Conservation (phyloP, 2,113 vertebrate genomes). For the Tragelaphus scriptus region DNA sequence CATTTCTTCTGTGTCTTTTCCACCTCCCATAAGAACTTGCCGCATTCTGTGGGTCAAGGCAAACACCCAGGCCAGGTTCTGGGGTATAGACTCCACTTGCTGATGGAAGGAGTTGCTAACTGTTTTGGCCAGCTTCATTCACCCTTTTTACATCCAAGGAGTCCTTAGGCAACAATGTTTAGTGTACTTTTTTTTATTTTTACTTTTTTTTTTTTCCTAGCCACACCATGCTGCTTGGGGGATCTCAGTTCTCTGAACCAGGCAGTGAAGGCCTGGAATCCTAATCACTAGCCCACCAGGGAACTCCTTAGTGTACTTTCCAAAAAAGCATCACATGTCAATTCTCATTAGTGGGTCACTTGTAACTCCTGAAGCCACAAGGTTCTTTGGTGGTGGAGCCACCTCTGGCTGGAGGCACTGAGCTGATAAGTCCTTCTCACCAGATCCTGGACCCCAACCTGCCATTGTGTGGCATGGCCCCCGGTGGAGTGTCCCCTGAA, state of each 20-base stretch:
- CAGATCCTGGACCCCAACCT: not conserved
- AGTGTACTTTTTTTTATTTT: not conserved
- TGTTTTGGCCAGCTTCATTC: not conserved
- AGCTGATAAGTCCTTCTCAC: not conserved
- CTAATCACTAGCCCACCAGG: not conserved
- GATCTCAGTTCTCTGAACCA: not conserved
- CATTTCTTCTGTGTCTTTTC: not conserved
- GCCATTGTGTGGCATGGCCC: not conserved
- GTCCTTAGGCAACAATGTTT: not conserved
- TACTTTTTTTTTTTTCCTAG: not conserved
- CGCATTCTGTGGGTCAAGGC: not conserved
- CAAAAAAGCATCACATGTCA: too few species aligned
- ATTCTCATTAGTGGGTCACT: too few species aligned
- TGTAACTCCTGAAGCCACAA: not conserved
- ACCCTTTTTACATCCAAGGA: not conserved
- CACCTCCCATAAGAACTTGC: not conserved
- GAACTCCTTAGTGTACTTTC: too few species aligned
- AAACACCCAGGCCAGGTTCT: not conserved
- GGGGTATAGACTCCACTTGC: not conserved
- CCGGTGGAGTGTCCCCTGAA: accelerated
- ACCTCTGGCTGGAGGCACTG: not conserved
- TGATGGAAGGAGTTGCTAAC: not conserved
- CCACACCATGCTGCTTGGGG: not conserved
- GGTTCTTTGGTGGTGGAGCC: not conserved
- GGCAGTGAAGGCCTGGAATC: not conserved